phyloP scores from a whole-genome alignment of 2,888 invertebrate species.

The Megamerina dolium region DNA sequence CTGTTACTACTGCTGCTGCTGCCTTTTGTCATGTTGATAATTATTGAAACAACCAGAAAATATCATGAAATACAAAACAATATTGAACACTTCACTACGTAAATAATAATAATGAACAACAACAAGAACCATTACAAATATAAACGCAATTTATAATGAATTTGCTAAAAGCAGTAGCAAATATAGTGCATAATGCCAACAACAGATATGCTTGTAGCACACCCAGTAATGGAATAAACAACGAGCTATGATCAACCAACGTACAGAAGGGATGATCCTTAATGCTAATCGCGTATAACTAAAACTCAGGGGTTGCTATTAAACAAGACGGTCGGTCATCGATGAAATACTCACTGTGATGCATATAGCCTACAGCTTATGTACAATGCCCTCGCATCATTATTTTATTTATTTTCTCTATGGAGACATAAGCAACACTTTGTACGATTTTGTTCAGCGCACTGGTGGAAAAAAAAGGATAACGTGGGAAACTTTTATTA shows the following conservation, averaged over 20 bases:
- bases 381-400: too few species aligned
- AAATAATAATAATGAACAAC: constrained; percentile 5
- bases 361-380: too few species aligned
- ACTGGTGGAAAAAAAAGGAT: background rate
- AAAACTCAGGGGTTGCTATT: background rate
- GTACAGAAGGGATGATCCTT: constrained; percentile 32
- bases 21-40: too few species aligned
- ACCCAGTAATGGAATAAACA: too few species aligned
- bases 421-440: constrained; percentile 41
- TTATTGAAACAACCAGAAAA: constrained; percentile 17
- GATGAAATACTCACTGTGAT: too few species aligned
- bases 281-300: constrained; percentile 26
- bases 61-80: constrained; percentile 22
- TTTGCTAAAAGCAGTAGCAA: constrained; percentile 41
- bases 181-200: constrained; percentile 40
- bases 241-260: too few species aligned
- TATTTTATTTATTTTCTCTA: constrained; percentile 3
- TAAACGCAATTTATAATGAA: constrained; percentile 30
- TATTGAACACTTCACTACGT: constrained; percentile 26
- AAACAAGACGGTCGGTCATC: background rate
- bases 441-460: too few species aligned
- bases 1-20: too few species aligned
- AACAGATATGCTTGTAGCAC: constrained; percentile 18
- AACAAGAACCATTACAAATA: constrained; percentile 1
- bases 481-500: constrained; percentile 31